Percentiles rank a stretch among this genome's conserved stretches.
Evolutionary conservation across 2,797 vertebrate genomes (phyloP).

Genomic region (Notamacropus eugenii): DNA sequence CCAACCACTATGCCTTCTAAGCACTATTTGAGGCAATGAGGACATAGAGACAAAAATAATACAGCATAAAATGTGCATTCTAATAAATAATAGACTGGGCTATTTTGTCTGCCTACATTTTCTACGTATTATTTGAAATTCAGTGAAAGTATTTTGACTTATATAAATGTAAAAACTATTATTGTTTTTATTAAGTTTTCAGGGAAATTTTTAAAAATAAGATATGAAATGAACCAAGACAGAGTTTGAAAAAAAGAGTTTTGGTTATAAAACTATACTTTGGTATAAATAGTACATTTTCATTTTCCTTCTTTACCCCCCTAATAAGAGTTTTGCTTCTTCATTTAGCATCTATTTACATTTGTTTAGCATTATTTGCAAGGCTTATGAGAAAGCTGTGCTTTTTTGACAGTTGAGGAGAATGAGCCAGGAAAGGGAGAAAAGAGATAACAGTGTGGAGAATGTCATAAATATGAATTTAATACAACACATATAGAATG

Average conservation of each 20-base stretch:
- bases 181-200: not conserved
- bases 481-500: conserved; percentile 72
- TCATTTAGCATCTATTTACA: conserved; percentile 73
- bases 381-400: conserved; percentile 74
- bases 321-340: conserved; percentile 65
- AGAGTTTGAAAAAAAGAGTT: not conserved
- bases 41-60: not conserved
- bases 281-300: conserved; percentile 19
- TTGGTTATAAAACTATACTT: not conserved
- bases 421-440: conserved; percentile 69
- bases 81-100: not conserved
- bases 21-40: not conserved
- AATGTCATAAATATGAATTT: conserved; percentile 76
- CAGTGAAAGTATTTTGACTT: not conserved
- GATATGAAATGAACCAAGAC: not conserved
- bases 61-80: not conserved
- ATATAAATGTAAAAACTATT: not conserved
- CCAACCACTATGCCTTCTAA: not conserved
- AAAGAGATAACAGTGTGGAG: conserved; percentile 54
- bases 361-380: conserved; percentile 79
- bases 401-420: conserved; percentile 76
- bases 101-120: not conserved
- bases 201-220: not conserved
- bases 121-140: not conserved
- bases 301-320: not conserved